These are phyloP conservation scores for Cyrtorhinus lividipennis DNA, from an alignment of 1,140 invertebrate species.

Conservation along the genomic window DNA sequence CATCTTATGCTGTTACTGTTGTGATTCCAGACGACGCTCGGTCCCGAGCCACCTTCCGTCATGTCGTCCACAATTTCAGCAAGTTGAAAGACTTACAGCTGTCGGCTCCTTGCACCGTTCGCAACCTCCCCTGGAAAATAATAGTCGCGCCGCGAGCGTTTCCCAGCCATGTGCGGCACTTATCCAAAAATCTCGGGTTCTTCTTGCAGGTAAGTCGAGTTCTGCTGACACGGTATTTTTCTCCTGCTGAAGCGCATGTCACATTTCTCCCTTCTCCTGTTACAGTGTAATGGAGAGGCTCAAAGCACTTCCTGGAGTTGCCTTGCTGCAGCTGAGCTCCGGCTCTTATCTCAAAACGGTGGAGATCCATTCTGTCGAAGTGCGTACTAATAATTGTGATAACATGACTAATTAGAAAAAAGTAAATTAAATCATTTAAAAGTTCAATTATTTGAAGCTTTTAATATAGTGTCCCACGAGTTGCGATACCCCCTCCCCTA, in stretches of 20 bases:
- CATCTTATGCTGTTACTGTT: too few relatives aligned
- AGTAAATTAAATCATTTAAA: too few relatives aligned
- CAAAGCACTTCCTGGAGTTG: constrained; percentile 94
- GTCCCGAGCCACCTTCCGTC: constrained; percentile 87
- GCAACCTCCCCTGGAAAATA: constrained; percentile 97
- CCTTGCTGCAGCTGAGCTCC: constrained; percentile 83
- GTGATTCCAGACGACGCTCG: constrained; percentile 73
- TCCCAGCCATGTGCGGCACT: constrained; percentile 51
- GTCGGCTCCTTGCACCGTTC: constrained; percentile 80
- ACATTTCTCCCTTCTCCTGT: too few relatives aligned
- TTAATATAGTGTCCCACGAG: too few relatives aligned
- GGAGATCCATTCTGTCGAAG: constrained; percentile 65
- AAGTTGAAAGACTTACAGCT: constrained; percentile 79
- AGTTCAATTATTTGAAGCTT: too few relatives aligned
- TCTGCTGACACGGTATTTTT: too few relatives aligned
- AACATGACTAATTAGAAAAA: too few relatives aligned
- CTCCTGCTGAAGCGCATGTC: too few relatives aligned
- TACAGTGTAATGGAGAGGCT: constrained; percentile 89
- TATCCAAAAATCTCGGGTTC: constrained; percentile 72
- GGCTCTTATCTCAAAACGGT: constrained; percentile 69
- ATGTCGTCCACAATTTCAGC: constrained; percentile 74
- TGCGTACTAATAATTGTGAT: too few relatives aligned
- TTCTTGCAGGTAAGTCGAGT: constrained; percentile 38
- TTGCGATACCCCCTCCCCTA: too few relatives aligned
- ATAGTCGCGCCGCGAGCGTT: constrained; percentile 92